Evolutionary conservation across 2,888 invertebrate genomes (phyloP).

Genomic region (Drosophila atripex): DNA sequence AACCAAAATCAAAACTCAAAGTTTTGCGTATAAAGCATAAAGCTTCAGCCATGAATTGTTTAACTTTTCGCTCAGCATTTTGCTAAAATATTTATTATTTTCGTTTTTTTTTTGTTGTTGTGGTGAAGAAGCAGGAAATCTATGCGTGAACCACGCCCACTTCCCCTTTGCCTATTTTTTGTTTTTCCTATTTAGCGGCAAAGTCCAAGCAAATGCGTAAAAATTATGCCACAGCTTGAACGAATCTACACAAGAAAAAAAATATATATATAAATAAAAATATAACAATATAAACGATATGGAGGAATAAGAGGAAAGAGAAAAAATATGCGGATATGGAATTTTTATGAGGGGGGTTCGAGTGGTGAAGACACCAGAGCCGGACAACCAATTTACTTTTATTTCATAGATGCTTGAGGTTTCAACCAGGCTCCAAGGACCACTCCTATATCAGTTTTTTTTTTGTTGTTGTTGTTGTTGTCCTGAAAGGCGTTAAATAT

Average conservation of each 20-base stretch:
- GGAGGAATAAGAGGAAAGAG: slow-evolving; percentile 7
- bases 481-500: slow-evolving; percentile 57
- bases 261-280: slow-evolving; percentile 25
- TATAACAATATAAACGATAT: slow-evolving; percentile 15
- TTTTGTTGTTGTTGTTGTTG: neutral
- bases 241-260: slow-evolving; percentile 33
- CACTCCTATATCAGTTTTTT: neutral
- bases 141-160: slow-evolving; percentile 38
- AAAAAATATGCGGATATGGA: slow-evolving; percentile 18
- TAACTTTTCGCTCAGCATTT: slow-evolving; percentile 40
- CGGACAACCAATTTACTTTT: slow-evolving; percentile 57
- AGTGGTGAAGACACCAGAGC: slow-evolving; percentile 17
- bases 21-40: slow-evolving; percentile 52
- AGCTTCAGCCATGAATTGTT: slow-evolving; percentile 56
- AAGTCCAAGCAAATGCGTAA: slow-evolving; percentile 54
- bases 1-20: slow-evolving; percentile 58
- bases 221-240: slow-evolving; percentile 63
- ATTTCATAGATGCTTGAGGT: slow-evolving; percentile 48
- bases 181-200: slow-evolving; percentile 14
- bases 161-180: slow-evolving; percentile 9
- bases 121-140: slow-evolving; percentile 25
- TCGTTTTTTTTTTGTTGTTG: neutral
- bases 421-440: slow-evolving; percentile 9
- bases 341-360: neutral
- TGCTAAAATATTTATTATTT: slow-evolving; percentile 28